Evolutionary conservation across 1,140 invertebrate species (phyloP), one percentile per base, ranked within the genome.

Genomic region (Habropoda laboriosa): DNA sequence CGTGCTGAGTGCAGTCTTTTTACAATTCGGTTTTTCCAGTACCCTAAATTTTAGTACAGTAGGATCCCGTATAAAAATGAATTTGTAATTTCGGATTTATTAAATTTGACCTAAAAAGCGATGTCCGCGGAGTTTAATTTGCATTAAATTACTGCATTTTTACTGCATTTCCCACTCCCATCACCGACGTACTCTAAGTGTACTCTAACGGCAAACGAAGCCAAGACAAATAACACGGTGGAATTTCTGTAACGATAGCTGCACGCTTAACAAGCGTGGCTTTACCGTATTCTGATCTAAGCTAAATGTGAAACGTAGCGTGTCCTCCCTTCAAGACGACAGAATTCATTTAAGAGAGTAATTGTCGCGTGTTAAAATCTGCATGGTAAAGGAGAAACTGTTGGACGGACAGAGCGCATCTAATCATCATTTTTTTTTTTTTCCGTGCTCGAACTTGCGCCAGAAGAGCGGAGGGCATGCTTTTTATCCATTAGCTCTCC

Each of bases 401-500:
- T 16, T 10, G 47, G 16, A 42, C 7, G n/a, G 30, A 4, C 24
- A 16, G 3, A 4, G 5, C 2, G 32, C 10, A 71, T 67, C n/a
- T n/a, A n/a, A n/a, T n/a, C n/a, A n/a, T 61, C 60, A 55, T 49
- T 63, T 27, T 63, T 55, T 30, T 24, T 63, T 8, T 67, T 77
- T 76, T 72, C 38, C 24, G 18, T 38, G 38, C 70, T 40, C 38
- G 12, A 32, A 12, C 60, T 38, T 61, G 27, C 38, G 18, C 13
- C 18, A 27, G 21, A 73, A 79, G 61, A 45, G 21, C n/a, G 1
- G 35, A 13, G 3, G 57, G n/a, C 53, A 57, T 71, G 32, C 47
- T 72, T 61, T 77, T 66, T 74, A 63, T 71, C 40, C 18, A 71
- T 35, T 61, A 72, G 55, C 53, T 45, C 64, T 70, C 58, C 77